These are phyloP conservation scores for Camelus bactrianus DNA, from an alignment of 2,113 vertebrate species.

Conservation along the genomic window DNA sequence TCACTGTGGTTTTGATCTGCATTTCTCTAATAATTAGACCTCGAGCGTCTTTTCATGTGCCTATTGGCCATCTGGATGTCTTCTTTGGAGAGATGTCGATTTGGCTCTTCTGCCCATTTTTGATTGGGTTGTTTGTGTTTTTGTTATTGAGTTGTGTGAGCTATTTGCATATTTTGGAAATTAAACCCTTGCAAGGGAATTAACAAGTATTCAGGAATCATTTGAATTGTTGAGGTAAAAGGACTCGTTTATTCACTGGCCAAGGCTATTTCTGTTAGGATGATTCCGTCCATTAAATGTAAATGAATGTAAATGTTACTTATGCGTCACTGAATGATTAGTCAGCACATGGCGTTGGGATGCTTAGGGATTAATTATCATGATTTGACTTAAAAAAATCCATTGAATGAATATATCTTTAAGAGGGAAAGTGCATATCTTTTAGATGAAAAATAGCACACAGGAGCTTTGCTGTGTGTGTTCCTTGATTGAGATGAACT, in stretches of 20 bases:
- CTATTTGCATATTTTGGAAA: no score
- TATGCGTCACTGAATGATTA: background rate
- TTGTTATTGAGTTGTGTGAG: no score
- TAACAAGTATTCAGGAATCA: background rate
- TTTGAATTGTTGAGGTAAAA: background rate
- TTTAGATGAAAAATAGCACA: background rate
- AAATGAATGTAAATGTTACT: background rate
- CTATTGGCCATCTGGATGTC: no score
- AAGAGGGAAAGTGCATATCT: background rate
- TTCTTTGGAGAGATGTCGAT: no score
- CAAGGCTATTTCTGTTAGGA: background rate
- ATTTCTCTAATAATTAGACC: no score
- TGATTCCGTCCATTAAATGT: background rate
- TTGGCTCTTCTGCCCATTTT: no score
- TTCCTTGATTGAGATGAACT: no score
- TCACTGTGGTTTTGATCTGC: no score
- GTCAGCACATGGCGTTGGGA: background rate
- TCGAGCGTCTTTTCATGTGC: no score
- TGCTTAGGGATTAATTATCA: background rate
- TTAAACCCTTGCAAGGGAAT: background rate
- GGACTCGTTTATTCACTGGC: background rate
- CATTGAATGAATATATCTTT: background rate
- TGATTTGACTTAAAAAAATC: background rate
- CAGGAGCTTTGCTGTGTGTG: background rate
- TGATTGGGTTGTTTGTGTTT: no score